Evolutionary conservation across 2,113 vertebrate species (phyloP).

Genomic region (Atherinomorus stipes): DNA sequence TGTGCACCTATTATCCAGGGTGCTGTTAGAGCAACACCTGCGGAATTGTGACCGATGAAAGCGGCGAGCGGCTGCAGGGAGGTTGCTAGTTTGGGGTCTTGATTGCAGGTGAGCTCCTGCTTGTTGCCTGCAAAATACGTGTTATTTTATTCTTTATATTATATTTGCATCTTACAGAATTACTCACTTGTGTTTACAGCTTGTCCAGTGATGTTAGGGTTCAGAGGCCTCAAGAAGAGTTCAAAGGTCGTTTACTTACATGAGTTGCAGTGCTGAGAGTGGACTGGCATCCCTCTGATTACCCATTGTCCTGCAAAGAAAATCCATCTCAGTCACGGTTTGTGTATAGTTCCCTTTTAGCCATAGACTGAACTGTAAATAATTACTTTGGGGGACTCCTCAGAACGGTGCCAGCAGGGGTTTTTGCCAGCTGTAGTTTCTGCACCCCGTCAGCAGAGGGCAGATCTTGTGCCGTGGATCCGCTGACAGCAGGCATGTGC

Average conservation of each 20-base stretch:
- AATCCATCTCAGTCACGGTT: constrained; percentile 15
- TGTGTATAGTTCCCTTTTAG: constrained; percentile 1
- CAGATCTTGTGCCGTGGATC: constrained; percentile 32
- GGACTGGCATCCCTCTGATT: constrained; percentile 31
- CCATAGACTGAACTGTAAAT: background rate
- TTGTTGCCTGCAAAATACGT: constrained; percentile 49
- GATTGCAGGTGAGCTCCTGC: constrained; percentile 22
- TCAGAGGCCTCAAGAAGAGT: constrained; percentile 11
- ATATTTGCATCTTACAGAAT: background rate
- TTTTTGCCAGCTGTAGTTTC: constrained; percentile 42
- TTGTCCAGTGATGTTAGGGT: background rate
- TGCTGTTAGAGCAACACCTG: constrained; percentile 53
- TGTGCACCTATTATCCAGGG: constrained; percentile 56
- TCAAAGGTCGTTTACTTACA: constrained; percentile 41
- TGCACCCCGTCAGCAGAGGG: constrained; percentile 68
- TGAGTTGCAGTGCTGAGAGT: constrained; percentile 36
- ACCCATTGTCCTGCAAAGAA: constrained; percentile 16
- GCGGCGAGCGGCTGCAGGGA: constrained; percentile 25
- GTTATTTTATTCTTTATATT: background rate
- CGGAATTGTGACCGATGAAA: constrained; percentile 21
- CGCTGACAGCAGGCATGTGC: constrained; percentile 43
- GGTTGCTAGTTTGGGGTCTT: constrained; percentile 50
- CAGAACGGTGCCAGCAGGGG: constrained; percentile 9
- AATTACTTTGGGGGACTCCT: constrained; percentile 54
- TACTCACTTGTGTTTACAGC: background rate